Evolutionary conservation across 92 coral and sea anemone genomes (phyloP), one percentile per base, ranked within the genome.

Genomic region (Diadumene lineata): DNA sequence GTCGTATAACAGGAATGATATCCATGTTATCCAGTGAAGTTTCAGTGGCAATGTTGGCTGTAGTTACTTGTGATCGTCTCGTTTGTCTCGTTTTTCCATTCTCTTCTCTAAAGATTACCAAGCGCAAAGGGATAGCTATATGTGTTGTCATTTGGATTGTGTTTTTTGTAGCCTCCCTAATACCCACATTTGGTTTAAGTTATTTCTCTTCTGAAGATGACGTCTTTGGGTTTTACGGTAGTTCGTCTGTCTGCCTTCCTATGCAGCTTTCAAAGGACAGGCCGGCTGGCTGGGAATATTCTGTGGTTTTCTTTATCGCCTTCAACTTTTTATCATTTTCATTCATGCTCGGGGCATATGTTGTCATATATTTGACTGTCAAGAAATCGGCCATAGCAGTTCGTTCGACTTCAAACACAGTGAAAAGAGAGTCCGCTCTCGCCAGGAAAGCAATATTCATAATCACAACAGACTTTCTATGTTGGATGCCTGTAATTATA

Each of bases 231-330:
- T 87, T 87, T 48, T 87, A 87, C 31, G 92, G 92, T 23, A 80
- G 88, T 7, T 87, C 92, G 15, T 81, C 92, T 21, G 88, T 87
- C n/a, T 87, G 92, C 38, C 68, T 87, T n/a, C 85, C 92, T 48
- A 21, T 87, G 30, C 92, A 87, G 63, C 84, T 87, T 22, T 82
- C 88, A 18, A 43, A 71, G 0, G 78, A 83, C 81, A 70, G 85
- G 43, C 88, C 84, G 1, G 88, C 92, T 16, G 92, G 92, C 22
- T 87, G 92, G 92, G 88, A 87, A 32, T 87, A 87, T 24, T 89
- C 94, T 0, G 88, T 89, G 2, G 69, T 77, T 13, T 60, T 89
- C 81, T 89, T 81, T 56, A 72, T 89, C 0, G 90, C 34, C 1
- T 72, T 89, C 10, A 85, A 85, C 65, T 78, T 85, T 57, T 6